Evolutionary conservation across 64 coral and sea anemone genomes (phyloP), one percentile per base, ranked within the genome.

Genomic region (Pachyseris speciosa): DNA sequence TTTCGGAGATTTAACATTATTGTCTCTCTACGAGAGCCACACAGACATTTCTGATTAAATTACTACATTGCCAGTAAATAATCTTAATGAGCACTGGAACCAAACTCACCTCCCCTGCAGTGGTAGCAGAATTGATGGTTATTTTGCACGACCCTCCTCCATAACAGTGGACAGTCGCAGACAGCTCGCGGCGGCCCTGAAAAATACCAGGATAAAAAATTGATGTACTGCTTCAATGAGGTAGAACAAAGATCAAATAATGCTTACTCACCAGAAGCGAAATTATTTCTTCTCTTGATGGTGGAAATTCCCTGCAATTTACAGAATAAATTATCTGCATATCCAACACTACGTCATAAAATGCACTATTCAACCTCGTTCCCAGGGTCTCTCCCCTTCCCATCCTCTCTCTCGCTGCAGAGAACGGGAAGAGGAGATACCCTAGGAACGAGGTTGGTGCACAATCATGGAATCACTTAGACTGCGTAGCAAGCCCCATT

Each of bases 71-170:
- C n/a, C n/a, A n/a, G n/a, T n/a, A n/a, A n/a, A n/a, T n/a, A n/a
- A n/a, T n/a, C n/a, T n/a, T n/a, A n/a, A n/a, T n/a, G 3, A 27
- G 27, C 20, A 27, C 20, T 61, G 8, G 43, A 32, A 66, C 15
- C 15, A 26, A 22, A 85, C 64, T n/a, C 75, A 99, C 97, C 90
- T 95, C 97, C 69, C 97, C 93, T 39, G 94, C 93, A 30, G 94
- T 95, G 7, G 97, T 99, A 2, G 97, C 94, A 24, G 97, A 99
- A 64, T 95, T 99, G 67, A 99, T 92, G 2, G 94, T 89, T 22
- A 99, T 99, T 48, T 99, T 99, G 65, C 97, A 99, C 1, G 97
- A 95, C 16, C 97, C 97, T 44, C 94, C 97, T 24, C 97, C 97
- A 52, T 90, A 99, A 42, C 93, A 95, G 68, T 90, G 87, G 9